These are phyloP conservation scores for Eupsilia transversa DNA, from an alignment of 2,888 invertebrate genomes.

Conservation along the genomic window DNA sequence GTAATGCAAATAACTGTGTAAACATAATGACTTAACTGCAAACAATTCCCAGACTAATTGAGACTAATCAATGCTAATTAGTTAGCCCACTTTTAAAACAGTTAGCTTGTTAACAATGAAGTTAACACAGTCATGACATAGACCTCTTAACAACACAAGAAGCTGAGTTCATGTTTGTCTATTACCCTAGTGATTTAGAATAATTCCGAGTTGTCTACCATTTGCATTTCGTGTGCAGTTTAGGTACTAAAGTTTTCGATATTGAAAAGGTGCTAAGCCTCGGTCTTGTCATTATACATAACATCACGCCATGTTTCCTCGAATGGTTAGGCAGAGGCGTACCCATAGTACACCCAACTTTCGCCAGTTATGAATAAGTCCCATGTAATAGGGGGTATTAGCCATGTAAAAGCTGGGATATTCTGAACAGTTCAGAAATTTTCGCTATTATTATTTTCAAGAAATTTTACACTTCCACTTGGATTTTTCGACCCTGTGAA, in stretches of 20 bases:
- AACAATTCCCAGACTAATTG: conserved; percentile 13
- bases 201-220: neutral
- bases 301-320: no score
- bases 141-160: conserved; percentile 6
- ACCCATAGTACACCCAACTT: no score
- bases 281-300: no score
- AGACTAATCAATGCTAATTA: conserved; percentile 50
- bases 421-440: no score
- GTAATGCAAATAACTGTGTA: conserved; percentile 14
- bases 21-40: conserved; percentile 21
- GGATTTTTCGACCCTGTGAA: no score
- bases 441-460: no score
- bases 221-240: no score
- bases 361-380: no score
- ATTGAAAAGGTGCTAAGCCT: neutral
- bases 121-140: conserved; percentile 29
- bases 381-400: no score
- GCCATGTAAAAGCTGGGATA: no score
- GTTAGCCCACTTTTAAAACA: conserved; percentile 39
- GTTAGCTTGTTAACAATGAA: conserved; percentile 46
- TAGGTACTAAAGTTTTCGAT: neutral
- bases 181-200: neutral
- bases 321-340: no score
- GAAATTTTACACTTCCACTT: no score
- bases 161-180: neutral